Evolutionary conservation across 2,797 vertebrate species (phyloP).

Genomic region (Crocidura indochinensis): DNA sequence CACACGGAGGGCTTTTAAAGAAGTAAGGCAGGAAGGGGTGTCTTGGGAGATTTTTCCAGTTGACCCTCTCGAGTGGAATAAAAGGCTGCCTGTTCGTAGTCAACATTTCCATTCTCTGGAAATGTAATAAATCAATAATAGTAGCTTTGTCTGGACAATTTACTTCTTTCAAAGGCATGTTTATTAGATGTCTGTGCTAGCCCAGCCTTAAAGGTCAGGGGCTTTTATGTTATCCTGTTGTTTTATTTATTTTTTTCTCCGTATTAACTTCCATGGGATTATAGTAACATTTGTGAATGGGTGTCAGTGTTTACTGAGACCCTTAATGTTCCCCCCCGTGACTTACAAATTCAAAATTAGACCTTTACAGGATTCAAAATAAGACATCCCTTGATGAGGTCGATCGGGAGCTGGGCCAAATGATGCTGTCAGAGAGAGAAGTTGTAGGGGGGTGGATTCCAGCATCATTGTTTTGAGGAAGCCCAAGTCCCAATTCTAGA

Average conservation of each 20-base stretch:
- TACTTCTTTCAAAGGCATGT: conserved; percentile 63
- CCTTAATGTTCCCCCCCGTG: not conserved
- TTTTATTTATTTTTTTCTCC: conserved; percentile 36
- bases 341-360: too few relatives aligned
- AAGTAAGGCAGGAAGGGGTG: conserved; percentile 63
- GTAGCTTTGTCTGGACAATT: conserved; percentile 29
- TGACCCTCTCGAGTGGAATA: conserved; percentile 38
- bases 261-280: conserved; percentile 55
- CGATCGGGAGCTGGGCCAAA: not conserved
- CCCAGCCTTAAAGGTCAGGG: conserved; percentile 38
- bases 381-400: conserved; percentile 53
- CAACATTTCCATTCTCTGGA: conserved; percentile 43
- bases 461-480: conserved; percentile 53
- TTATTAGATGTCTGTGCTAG: conserved; percentile 48
- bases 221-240: conserved; percentile 52
- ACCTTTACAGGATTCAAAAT: conserved; percentile 44
- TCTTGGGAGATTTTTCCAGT: conserved; percentile 60
- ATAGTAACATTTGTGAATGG: conserved; percentile 24
- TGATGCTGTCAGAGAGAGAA: not conserved
- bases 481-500: conserved; percentile 48
- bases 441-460: conserved; percentile 43
- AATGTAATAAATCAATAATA: conserved; percentile 66
- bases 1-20: conserved; percentile 37
- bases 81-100: conserved; percentile 42
- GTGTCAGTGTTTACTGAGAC: conserved; percentile 54